Percentiles rank a stretch among this genome's conserved stretches.
Evolutionary conservation across 1,140 invertebrate species (phyloP).

Genomic region (Radopholus similis): DNA sequence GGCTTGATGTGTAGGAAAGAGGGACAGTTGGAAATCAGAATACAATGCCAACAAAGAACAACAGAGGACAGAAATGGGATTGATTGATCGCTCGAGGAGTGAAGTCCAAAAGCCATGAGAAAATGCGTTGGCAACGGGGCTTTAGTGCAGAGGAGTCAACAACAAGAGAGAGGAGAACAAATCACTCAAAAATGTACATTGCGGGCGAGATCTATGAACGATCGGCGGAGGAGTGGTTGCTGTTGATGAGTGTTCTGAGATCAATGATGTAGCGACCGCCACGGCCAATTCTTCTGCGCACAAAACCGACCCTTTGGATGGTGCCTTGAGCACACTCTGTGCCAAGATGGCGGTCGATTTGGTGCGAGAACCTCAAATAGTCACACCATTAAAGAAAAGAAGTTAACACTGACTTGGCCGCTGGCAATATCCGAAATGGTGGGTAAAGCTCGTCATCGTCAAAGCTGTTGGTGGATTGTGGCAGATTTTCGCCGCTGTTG

Average conservation of each 20-base stretch:
- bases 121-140: slow-evolving; percentile 8
- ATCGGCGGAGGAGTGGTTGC: not conserved
- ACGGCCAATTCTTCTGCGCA: slow-evolving; percentile 18
- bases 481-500: not conserved
- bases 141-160: not conserved
- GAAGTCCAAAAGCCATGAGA: not conserved
- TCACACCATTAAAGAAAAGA: not conserved
- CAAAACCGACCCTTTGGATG: slow-evolving; percentile 7
- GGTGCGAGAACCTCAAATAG: not conserved
- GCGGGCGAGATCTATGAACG: slow-evolving; percentile 13
- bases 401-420: not conserved
- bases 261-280: slow-evolving; percentile 24
- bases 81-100: not conserved
- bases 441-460: not conserved
- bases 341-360: not conserved
- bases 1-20: not conserved
- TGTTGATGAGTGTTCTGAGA: slow-evolving; percentile 18
- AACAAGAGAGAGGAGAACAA: not conserved
- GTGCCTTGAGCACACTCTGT: not conserved
- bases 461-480: not conserved
- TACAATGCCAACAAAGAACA: slow-evolving; percentile 12
- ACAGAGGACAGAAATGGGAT: not conserved
- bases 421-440: not conserved
- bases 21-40: not conserved
- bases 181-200: slow-evolving; percentile 7